Conservation (phyloP, 2,888 invertebrate species). For the Drosophila maculinotata region DNA sequence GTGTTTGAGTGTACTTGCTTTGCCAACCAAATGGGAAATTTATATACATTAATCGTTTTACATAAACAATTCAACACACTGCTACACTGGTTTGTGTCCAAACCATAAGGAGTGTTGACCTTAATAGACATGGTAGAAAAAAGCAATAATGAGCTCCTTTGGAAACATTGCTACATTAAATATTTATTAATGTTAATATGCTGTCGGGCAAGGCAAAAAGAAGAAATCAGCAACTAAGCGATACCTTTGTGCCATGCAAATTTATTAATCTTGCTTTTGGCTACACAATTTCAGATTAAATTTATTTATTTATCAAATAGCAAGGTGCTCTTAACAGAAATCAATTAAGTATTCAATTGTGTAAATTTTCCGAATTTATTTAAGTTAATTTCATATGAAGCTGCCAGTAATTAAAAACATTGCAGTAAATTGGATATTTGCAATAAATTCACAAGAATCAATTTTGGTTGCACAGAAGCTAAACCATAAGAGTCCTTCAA, state of each 20-base stretch:
- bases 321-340: no score
- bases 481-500: neutral
- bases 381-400: no score
- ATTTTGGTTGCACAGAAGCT: neutral
- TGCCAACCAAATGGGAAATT: constrained; percentile 3
- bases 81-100: neutral
- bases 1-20: neutral
- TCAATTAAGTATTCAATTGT: neutral
- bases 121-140: neutral
- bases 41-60: constrained; percentile 5
- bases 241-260: neutral
- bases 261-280: no score
- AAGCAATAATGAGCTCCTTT: constrained; percentile 29
- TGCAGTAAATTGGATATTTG: no score
- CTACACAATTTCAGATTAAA: no score
- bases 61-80: neutral
- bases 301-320: neutral
- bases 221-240: neutral
- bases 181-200: constrained; percentile 58
- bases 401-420: no score
- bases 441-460: neutral
- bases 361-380: no score
- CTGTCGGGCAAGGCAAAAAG: constrained; percentile 17
- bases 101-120: constrained; percentile 10
- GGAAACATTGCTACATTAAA: constrained; percentile 33